phyloP scores from a whole-genome alignment of 2,888 invertebrate species.

The Papilio protenor region DNA sequence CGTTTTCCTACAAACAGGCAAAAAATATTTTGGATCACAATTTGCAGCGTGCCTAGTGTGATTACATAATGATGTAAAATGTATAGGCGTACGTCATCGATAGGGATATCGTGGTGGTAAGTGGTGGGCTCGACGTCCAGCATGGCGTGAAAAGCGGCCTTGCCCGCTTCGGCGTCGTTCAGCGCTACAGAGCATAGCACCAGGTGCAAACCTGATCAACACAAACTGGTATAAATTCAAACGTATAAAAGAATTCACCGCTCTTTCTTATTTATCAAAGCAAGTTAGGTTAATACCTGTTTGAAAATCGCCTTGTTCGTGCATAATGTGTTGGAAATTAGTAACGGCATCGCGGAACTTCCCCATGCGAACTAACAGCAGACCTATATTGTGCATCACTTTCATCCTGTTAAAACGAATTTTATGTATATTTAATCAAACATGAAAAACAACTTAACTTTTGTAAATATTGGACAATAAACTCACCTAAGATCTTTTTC shows the following conservation, averaged over 20 bases:
- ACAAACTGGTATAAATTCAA: conserved; percentile 14
- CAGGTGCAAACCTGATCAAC: conserved; percentile 91
- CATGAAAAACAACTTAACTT: neutral
- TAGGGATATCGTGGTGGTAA: conserved; percentile 74
- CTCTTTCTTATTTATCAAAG: conserved; percentile 1
- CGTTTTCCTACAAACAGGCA: conserved; percentile 65
- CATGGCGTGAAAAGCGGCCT: conserved; percentile 94
- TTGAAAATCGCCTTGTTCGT: conserved; percentile 95
- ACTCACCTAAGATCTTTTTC: conserved; percentile 94
- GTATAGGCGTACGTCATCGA: conserved; percentile 70
- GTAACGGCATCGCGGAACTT: conserved; percentile 98
- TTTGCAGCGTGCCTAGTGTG: too few species aligned
- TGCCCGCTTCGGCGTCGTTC: conserved; percentile 96
- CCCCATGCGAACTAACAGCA: conserved; percentile 97
- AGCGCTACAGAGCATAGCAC: conserved; percentile 95
- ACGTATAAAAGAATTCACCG: neutral
- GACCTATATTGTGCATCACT: conserved; percentile 99
- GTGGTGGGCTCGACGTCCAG: conserved; percentile 90
- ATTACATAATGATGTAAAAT: neutral
- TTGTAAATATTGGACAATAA: conserved; percentile 2
- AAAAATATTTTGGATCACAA: neutral
- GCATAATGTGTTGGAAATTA: conserved; percentile 99
- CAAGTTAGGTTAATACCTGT: conserved; percentile 71
- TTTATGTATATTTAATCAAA: conserved; percentile 1
- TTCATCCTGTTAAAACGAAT: conserved; percentile 87